Base-by-base conservation (phyloP, 1,140 invertebrate species). In the Macrobrachium nipponense region DNA sequence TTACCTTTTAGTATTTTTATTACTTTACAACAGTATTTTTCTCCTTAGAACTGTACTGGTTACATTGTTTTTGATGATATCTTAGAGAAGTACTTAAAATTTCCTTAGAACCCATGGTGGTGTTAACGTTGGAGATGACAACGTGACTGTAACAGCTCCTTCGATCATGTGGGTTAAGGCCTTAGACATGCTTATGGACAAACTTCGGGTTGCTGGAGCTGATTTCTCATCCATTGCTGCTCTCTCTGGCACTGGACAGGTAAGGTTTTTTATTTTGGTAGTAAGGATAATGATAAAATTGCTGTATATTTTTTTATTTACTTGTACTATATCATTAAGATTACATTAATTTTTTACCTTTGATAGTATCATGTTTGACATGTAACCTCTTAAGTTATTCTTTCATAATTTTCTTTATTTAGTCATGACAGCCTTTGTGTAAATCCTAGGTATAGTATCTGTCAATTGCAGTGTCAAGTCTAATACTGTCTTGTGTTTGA, bases 141-240 rank as follows among this genome's bases (percentile, higher is more conserved):
- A 93, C 80, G 91, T 93, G 85, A 93, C 94, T n/a, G 94, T 97
- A 66, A 95, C 95, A 73, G 95, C 95, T 5, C 97, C 97, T 0
- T 94, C 96, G 0, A 91, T 97, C 5, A 96, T 99, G 95, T 99
- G 97, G 97, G 94, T 99, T 0, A 98, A 98, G 92, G 97, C 98
- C 0, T 90, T 99, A 36, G 98, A 99, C 90, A 94, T 98, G 91
- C 92, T 98, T 0, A 92, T 99, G 90, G 96, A 98, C 90, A 94
- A 95, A 89, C 92, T 99, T 18, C 93, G 95, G 70, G 93, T 96
- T 12, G 94, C 94, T 78, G 96, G 96, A 23, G 94, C 96, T 15
- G 95, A 98, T 91, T 96, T 98, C 89, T 94, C 93, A 44, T 94
- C 94, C 89, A 94, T 99, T 23, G 93, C 92, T 4, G 95, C 96